Evolutionary conservation across 2,797 vertebrate species (phyloP).

Genomic region (Enteromius thamalakanensis): DNA sequence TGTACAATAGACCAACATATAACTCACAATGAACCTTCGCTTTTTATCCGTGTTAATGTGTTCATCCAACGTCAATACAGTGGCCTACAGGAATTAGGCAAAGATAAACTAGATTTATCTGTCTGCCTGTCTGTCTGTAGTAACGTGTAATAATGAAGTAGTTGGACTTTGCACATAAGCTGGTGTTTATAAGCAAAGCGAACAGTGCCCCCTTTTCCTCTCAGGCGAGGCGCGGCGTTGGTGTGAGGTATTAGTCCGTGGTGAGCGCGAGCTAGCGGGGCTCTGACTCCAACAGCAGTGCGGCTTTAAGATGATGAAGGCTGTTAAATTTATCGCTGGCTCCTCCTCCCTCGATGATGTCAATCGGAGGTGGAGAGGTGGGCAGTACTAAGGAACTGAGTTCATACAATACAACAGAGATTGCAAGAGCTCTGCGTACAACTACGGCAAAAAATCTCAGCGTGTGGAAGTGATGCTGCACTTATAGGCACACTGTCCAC

Average conservation of each 20-base stretch:
- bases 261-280: constrained; percentile 62
- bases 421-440: constrained; percentile 79
- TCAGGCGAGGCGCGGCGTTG: constrained; percentile 59
- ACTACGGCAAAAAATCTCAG: constrained; percentile 77
- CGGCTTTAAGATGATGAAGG: constrained; percentile 78
- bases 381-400: constrained; percentile 76
- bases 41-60: background rate
- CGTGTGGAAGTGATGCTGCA: constrained; percentile 82
- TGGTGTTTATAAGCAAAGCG: constrained; percentile 71
- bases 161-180: constrained; percentile 53
- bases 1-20: background rate
- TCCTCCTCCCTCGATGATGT: constrained; percentile 86
- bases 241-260: constrained; percentile 56
- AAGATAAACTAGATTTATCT: background rate
- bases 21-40: background rate
- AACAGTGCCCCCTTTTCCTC: constrained; percentile 80
- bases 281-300: constrained; percentile 76
- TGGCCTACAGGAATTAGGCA: background rate
- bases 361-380: constrained; percentile 78
- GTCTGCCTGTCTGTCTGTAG: constrained; percentile 20
- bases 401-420: constrained; percentile 84
- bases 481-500: constrained; percentile 77
- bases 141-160: constrained; percentile 51
- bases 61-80: background rate
- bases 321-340: constrained; percentile 72